Percentiles rank a stretch among this genome's conserved stretches.
phyloP scores from a whole-genome alignment of 1,140 invertebrate species.

The Caerostris darwini region DNA sequence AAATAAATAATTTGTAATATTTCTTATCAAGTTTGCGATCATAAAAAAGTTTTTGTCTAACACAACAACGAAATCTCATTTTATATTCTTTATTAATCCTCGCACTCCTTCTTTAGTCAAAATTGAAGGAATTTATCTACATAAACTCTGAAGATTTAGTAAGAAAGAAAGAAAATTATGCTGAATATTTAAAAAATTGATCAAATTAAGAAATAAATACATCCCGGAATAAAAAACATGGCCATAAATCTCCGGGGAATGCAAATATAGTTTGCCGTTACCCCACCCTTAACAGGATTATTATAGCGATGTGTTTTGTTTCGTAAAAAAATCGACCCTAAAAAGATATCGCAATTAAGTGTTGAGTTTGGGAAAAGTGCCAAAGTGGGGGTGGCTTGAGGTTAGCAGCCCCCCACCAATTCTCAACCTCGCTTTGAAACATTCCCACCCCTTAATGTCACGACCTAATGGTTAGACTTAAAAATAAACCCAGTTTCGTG shows the following conservation, averaged over 20 bases:
- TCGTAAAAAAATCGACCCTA: background rate
- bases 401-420: background rate
- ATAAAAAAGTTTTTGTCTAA: no score
- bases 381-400: background rate
- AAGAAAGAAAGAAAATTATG: background rate
- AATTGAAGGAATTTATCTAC: no score
- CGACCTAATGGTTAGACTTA: conserved; percentile 46
- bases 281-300: background rate
- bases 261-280: background rate
- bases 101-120: no score
- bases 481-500: conserved; percentile 51
- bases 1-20: no score
- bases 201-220: background rate
- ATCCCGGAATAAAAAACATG: background rate
- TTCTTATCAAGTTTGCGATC: no score
- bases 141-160: no score
- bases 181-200: background rate
- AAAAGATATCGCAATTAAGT: background rate
- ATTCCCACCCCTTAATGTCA: conserved; percentile 3
- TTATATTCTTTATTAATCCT: no score
- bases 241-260: background rate
- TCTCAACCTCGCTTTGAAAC: no score
- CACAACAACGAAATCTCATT: no score
- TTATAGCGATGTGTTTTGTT: conserved; percentile 22
- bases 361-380: conserved; percentile 44